A percentile compares a stretch with the other conserved stretches of the same genome.
Conservation (phyloP, 2,888 invertebrate genomes). For the Cantharis rufa region DNA sequence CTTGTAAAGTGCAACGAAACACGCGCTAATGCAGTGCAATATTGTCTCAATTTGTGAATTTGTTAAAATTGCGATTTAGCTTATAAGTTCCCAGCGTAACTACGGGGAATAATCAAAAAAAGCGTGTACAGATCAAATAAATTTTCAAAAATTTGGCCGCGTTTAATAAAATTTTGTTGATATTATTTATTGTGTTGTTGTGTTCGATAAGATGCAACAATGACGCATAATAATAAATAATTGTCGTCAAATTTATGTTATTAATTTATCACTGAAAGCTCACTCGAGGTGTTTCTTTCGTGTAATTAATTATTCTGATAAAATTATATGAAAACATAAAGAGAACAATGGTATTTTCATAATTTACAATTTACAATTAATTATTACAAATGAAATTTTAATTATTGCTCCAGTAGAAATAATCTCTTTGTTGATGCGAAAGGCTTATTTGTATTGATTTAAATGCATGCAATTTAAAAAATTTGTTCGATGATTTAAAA, state of each 20-base stretch:
- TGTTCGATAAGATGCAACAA: not conserved
- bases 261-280: not conserved
- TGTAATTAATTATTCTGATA: not conserved
- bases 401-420: not conserved
- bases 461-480: not conserved
- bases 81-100: not conserved
- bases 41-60: not conserved
- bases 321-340: not conserved
- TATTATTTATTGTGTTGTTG: not conserved
- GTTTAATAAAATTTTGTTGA: not conserved
- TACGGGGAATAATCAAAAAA: too few species aligned
- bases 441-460: not conserved
- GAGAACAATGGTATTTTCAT: not conserved
- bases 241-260: not conserved
- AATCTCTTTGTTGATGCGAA: not conserved
- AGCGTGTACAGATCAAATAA: too few species aligned
- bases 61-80: not conserved
- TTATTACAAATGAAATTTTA: not conserved
- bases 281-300: not conserved
- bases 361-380: not conserved
- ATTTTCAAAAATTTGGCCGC: not conserved
- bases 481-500: not conserved
- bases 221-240: not conserved
- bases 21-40: not conserved
- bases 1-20: not conserved